A percentile compares a stretch with the other conserved stretches of the same genome.
Conservation (phyloP, 35 echinoderm and acorn worm genomes). For the Amphiura filiformis region DNA sequence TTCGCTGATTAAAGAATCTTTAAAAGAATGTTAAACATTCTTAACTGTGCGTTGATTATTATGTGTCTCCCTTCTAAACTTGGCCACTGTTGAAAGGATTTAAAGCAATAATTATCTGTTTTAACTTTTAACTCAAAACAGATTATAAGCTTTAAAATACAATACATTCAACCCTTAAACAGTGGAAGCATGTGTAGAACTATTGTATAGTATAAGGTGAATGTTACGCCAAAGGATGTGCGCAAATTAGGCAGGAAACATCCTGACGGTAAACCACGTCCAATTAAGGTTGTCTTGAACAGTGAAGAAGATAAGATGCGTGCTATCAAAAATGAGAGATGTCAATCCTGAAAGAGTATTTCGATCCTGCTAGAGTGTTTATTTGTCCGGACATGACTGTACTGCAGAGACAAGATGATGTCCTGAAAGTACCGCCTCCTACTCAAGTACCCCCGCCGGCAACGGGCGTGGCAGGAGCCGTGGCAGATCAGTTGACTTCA, state of each 20-base stretch:
- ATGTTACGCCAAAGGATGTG: no score
- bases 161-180: no score
- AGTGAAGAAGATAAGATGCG: not conserved
- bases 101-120: no score
- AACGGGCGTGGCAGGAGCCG: not conserved
- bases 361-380: not conserved
- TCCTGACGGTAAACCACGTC: not conserved
- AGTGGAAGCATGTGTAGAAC: no score
- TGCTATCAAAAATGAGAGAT: not conserved
- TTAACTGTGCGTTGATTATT: no score
- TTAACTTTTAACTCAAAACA: no score
- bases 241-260: not conserved
- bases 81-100: no score
- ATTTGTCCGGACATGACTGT: not conserved
- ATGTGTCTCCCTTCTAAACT: no score
- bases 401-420: not conserved
- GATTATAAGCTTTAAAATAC: no score
- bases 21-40: no score
- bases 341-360: not conserved
- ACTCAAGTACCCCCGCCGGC: not conserved
- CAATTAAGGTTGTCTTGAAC: not conserved
- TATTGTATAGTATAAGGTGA: no score
- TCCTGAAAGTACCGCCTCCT: not conserved
- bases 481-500: not conserved
- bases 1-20: no score